Percentiles rank a stretch among this genome's conserved stretches.
These are phyloP conservation scores for Manis javanica DNA, from an alignment of 2,797 vertebrate genomes.

Conservation along the genomic window DNA sequence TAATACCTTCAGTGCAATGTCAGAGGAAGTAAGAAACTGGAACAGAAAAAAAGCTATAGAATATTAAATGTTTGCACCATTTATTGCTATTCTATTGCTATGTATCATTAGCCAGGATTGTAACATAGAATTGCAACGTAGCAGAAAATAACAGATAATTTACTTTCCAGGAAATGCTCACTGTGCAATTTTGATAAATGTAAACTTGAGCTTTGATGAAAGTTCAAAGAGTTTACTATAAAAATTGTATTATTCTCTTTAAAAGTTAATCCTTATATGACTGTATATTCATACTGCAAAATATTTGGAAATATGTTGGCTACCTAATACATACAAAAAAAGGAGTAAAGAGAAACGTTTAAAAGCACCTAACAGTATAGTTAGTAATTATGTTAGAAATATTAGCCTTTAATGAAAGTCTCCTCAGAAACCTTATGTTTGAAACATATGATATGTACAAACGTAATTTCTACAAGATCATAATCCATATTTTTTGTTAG, in stretches of 20 bases:
- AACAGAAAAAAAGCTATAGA: background rate
- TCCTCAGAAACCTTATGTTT: background rate
- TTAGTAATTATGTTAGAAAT: background rate
- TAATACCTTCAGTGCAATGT: background rate
- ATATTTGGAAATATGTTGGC: background rate
- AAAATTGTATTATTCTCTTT: background rate
- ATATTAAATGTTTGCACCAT: background rate
- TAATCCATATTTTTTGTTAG: background rate
- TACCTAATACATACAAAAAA: background rate
- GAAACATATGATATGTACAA: background rate
- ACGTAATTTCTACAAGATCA: background rate
- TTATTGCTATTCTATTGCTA: background rate
- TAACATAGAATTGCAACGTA: background rate
- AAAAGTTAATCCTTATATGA: background rate
- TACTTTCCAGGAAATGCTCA: background rate
- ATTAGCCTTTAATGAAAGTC: background rate
- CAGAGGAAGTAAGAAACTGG: background rate
- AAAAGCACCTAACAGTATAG: background rate
- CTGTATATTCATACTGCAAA: background rate
- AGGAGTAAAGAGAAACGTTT: background rate
- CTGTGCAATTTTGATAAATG: background rate
- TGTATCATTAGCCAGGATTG: background rate
- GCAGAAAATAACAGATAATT: background rate
- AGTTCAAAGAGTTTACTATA: background rate
- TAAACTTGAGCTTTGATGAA: background rate